phyloP scores from a whole-genome alignment of 2,797 vertebrate genomes.

The Semaprochilodus insignis region DNA sequence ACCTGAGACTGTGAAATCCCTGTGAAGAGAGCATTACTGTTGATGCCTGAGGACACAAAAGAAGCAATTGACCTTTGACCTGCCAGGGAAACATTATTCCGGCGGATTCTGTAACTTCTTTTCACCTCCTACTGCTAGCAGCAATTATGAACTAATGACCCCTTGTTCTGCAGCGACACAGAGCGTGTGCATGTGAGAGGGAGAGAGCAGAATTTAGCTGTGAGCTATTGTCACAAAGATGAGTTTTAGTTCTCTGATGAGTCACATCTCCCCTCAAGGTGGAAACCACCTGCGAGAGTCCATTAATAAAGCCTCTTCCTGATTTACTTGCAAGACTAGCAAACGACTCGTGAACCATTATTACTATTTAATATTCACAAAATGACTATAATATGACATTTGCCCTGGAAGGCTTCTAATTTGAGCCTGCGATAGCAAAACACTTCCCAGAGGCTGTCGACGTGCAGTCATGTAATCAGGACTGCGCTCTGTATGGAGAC shows the following conservation, averaged over 20 bases:
- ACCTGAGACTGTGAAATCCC: background rate
- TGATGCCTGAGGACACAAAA: background rate
- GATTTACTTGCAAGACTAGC: background rate
- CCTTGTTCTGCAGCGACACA: background rate
- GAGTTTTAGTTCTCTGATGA: slow-evolving; percentile 2
- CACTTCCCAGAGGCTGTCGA: background rate
- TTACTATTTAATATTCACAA: background rate
- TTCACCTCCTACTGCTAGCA: background rate
- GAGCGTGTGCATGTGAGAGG: background rate
- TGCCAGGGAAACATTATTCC: background rate
- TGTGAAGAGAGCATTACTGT: background rate
- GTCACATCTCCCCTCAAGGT: slow-evolving; percentile 2
- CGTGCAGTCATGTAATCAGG: background rate
- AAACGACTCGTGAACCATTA: slow-evolving; percentile 2
- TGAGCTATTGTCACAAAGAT: background rate
- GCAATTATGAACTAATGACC: background rate
- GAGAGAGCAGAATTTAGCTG: background rate
- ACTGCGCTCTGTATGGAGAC: background rate
- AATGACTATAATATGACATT: background rate
- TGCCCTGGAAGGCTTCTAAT: background rate
- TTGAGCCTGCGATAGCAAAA: background rate
- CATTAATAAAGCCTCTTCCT: background rate
- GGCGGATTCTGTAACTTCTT: too few species aligned
- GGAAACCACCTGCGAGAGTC: background rate
- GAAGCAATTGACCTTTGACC: background rate